phyloP scores from a whole-genome alignment of 2,888 invertebrate genomes.

The Hypena proboscidalis region DNA sequence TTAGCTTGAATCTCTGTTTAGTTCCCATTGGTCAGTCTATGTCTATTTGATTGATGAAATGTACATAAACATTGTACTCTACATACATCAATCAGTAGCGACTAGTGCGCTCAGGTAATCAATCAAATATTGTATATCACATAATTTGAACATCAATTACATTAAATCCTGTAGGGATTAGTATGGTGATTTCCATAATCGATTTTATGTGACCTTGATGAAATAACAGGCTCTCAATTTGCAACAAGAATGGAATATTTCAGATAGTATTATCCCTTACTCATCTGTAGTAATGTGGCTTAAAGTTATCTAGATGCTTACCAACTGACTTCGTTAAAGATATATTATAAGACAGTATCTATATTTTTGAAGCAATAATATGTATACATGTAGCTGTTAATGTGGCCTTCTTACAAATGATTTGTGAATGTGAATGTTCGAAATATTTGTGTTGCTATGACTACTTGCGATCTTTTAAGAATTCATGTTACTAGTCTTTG shows the following conservation, averaged over 20 bases:
- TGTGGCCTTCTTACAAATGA: constrained; percentile 53
- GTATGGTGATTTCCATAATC: too few species aligned
- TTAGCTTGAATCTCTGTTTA: constrained; percentile 34
- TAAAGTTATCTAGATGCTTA: constrained; percentile 48
- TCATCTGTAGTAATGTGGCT: constrained; percentile 31
- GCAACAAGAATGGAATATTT: constrained; percentile 16
- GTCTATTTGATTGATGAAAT: constrained; percentile 27
- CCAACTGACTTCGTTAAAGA: constrained; percentile 22
- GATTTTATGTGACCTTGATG: too few species aligned
- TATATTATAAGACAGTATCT: constrained; percentile 31
- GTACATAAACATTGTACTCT: constrained; percentile 26
- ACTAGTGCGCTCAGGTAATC: constrained; percentile 10
- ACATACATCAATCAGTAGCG: constrained; percentile 22
- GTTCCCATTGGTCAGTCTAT: constrained; percentile 26
- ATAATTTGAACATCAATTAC: constrained; percentile 27
- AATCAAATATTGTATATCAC: constrained; percentile 27
- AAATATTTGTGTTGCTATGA: constrained; percentile 23
- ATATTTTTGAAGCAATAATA: constrained; percentile 58
- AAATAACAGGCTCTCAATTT: too few species aligned
- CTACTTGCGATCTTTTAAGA: not conserved
- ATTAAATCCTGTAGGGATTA: too few species aligned
- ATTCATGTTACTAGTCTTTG: not conserved
- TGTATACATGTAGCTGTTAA: constrained; percentile 46
- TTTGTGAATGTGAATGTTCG: constrained; percentile 13
- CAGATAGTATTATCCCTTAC: constrained; percentile 23